Percentiles rank a stretch among this genome's conserved stretches.
Evolutionary conservation across 2,797 vertebrate genomes (phyloP).

Genomic region (Karalla daura): DNA sequence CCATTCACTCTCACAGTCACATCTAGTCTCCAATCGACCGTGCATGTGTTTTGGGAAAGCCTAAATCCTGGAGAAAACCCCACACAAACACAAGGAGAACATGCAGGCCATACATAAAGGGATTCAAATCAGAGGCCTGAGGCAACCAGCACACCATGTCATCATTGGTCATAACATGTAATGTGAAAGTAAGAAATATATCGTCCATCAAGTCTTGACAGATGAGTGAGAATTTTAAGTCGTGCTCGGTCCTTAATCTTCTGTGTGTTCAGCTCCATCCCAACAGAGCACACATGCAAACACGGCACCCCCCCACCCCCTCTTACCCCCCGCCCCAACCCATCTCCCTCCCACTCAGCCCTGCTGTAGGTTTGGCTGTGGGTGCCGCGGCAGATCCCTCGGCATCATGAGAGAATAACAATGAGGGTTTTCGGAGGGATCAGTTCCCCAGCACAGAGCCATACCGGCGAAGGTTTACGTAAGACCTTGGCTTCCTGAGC

Average conservation of each 20-base stretch:
- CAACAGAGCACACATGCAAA: conserved; percentile 70
- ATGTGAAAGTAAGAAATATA: not conserved
- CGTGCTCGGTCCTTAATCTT: conserved; percentile 56
- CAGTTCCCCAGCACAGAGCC: conserved; percentile 72
- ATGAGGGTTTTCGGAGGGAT: conserved; percentile 81
- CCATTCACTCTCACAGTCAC: no score
- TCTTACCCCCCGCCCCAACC: conserved; percentile 51
- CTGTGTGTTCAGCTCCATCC: conserved; percentile 66
- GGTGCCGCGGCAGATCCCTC: conserved; percentile 73
- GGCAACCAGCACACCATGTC: no score
- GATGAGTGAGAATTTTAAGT: conserved; percentile 42
- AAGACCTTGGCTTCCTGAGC: conserved; percentile 73
- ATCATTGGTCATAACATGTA: not conserved
- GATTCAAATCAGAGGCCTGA: no score
- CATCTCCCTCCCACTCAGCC: conserved; percentile 66
- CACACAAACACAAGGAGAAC: no score
- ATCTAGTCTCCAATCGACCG: no score
- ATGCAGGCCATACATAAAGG: no score
- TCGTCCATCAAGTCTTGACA: not conserved
- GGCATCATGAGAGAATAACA: conserved; percentile 81
- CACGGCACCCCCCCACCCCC: conserved; percentile 57
- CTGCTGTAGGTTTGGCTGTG: conserved; percentile 76
- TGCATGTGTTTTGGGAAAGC: no score
- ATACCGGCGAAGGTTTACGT: conserved; percentile 74
- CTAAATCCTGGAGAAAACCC: not conserved